A percentile compares a stretch with the other conserved stretches of the same genome.
Conservation (phyloP, 1,140 invertebrate genomes). For the Trinorchestia longiramus region DNA sequence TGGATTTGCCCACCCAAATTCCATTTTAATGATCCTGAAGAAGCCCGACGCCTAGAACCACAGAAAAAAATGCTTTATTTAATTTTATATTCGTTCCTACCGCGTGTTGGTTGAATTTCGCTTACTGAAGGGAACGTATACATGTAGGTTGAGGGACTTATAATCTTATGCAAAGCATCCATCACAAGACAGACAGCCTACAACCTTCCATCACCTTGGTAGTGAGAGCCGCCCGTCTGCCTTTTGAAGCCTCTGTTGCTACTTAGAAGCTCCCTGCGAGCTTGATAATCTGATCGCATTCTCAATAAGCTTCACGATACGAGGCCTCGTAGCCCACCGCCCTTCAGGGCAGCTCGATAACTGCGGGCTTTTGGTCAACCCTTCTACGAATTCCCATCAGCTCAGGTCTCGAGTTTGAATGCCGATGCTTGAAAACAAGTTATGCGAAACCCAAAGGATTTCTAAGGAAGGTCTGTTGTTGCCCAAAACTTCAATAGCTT, state of each 20-base stretch:
- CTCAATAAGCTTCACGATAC: not conserved
- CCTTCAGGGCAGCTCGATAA: not conserved
- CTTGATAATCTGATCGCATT: not conserved
- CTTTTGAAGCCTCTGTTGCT: not conserved
- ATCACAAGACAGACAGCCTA: not conserved
- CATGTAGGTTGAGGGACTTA: not conserved
- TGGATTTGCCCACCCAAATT: not conserved
- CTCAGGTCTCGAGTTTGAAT: not conserved
- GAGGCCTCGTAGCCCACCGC: not conserved
- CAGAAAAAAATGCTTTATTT: not conserved
- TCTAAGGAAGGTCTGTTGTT: constrained; percentile 7
- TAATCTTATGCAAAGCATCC: not conserved
- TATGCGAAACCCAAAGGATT: not conserved
- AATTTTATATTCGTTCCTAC: not conserved
- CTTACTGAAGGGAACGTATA: not conserved
- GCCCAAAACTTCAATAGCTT: not conserved
- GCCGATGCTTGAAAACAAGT: not conserved
- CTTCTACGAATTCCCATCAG: not conserved
- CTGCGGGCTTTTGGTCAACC: not conserved
- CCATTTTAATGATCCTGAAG: not conserved
- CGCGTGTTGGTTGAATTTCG: not conserved
- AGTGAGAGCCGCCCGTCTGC: not conserved
- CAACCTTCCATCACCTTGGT: no score
- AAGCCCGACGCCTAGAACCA: not conserved
- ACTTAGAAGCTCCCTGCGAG: not conserved